Evolutionary conservation across 2,888 invertebrate genomes (phyloP).

Genomic region (Chironomus riparius): DNA sequence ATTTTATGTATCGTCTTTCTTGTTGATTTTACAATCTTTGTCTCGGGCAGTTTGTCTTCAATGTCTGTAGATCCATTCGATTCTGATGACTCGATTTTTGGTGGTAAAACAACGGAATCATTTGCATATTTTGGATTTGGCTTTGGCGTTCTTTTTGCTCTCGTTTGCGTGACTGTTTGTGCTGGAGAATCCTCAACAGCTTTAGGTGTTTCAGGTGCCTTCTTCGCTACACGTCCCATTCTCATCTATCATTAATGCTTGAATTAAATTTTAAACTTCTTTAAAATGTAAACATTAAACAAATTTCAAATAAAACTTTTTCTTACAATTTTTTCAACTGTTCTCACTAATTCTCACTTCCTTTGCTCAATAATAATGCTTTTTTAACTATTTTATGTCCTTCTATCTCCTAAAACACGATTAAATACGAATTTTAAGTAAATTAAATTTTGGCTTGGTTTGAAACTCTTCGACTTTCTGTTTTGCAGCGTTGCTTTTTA

Average conservation of each 20-base stretch:
- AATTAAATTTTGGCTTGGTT: too few relatives aligned
- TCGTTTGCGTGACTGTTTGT: constrained; percentile 9
- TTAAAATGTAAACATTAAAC: not conserved
- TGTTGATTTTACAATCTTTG: constrained; percentile 5
- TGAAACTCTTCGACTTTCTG: too few relatives aligned
- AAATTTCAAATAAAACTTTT: not conserved
- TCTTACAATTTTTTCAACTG: not conserved
- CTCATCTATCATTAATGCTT: not conserved
- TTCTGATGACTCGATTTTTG: not conserved
- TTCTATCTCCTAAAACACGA: too few relatives aligned
- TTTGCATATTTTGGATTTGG: constrained; percentile 42
- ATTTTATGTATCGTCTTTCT: not conserved
- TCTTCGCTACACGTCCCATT: constrained; percentile 22
- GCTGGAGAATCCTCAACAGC: constrained; percentile 9
- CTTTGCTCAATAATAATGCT: too few relatives aligned
- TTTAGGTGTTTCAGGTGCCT: constrained; percentile 4
- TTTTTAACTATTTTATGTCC: too few relatives aligned
- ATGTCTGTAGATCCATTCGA: constrained; percentile 16
- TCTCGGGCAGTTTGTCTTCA: not conserved
- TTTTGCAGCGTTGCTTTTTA: too few relatives aligned
- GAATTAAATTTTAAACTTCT: not conserved
- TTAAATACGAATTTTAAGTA: too few relatives aligned
- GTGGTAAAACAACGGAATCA: constrained; percentile 37
- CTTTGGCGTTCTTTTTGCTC: constrained; percentile 40
- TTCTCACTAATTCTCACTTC: too few relatives aligned